These are phyloP conservation scores for Corapipo altera DNA, from an alignment of 2,113 vertebrate species.

Conservation along the genomic window DNA sequence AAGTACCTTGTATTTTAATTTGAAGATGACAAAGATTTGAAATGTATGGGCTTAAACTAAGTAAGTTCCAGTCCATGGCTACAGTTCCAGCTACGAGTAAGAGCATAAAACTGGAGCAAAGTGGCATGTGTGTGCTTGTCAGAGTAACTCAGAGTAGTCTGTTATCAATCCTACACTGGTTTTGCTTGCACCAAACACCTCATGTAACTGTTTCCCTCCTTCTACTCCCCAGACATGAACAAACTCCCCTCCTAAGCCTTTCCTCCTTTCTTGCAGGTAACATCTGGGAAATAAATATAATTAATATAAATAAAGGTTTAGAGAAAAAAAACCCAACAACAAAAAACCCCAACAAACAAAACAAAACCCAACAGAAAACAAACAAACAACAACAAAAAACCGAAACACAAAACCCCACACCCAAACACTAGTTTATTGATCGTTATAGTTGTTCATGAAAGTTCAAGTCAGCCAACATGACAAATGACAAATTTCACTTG, in stretches of 20 bases:
- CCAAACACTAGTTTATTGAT: not conserved
- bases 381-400: too few species aligned
- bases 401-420: too few species aligned
- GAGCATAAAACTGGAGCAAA: not conserved
- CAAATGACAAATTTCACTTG: not conserved
- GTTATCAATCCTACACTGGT: not conserved
- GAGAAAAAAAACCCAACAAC: not conserved
- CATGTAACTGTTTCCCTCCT: not conserved
- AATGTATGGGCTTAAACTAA: not conserved
- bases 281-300: not conserved
- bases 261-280: not conserved
- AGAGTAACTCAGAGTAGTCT: not conserved
- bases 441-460: not conserved
- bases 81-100: not conserved
- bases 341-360: too few species aligned
- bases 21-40: not conserved
- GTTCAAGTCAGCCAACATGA: not conserved
- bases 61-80: not conserved
- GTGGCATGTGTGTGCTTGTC: not conserved
- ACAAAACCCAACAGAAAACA: too few species aligned
- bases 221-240: not conserved
- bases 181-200: not conserved
- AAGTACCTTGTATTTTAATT: not conserved
- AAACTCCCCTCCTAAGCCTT: not conserved
- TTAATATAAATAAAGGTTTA: not conserved